Evolutionary conservation across 2,113 vertebrate genomes (phyloP), one percentile per base, ranked within the genome.

Genomic region (Neofelis nebulosa): DNA sequence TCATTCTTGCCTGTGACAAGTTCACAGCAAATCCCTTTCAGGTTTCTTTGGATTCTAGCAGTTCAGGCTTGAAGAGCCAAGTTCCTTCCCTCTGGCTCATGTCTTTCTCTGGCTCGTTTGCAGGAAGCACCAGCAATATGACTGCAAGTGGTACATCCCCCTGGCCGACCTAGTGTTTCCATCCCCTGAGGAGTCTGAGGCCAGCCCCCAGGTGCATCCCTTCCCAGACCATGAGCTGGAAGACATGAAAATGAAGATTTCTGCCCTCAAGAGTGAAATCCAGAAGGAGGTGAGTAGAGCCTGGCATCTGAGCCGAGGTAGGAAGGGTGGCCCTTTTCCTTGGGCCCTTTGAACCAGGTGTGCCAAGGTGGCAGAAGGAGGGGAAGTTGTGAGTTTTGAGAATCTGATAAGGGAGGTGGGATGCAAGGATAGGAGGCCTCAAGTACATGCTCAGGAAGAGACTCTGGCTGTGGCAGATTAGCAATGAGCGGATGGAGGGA

Each of bases 171-270:
- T 99, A 94, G 99, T 99, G 88, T 99, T 99, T 98, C 99, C 99
- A 38, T 99, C 99, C 0, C 99, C 99, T 31, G 99, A 99, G 83
- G 99, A 99, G 76, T 99, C 99, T 0, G 99, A 99, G 96, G 98
- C 99, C 87, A 99, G 99, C 96, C 99, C 99, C 0, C 99, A 99
- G 91, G 99, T 99, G 80, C 99, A 99, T 23, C 99, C 99, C 89
- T 99, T 99, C 97, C 99, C 99, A 0, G 99, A 99, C 98, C 99
- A 99, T 0, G 99, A 99, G 98, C 99, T 99, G 5, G 99, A 99
- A 96, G 99, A 99, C 98, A 99, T 99, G 99, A 99, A 99, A 98
- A 99, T 99, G 98, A 99, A 99, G 98, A 99, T 99, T 98, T 99
- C 99, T 0, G 98, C 99, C 98, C 99, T 99, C 96, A 99, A 99